Conservation (phyloP, 2,797 vertebrate genomes). For the Neostethus bicornis region DNA sequence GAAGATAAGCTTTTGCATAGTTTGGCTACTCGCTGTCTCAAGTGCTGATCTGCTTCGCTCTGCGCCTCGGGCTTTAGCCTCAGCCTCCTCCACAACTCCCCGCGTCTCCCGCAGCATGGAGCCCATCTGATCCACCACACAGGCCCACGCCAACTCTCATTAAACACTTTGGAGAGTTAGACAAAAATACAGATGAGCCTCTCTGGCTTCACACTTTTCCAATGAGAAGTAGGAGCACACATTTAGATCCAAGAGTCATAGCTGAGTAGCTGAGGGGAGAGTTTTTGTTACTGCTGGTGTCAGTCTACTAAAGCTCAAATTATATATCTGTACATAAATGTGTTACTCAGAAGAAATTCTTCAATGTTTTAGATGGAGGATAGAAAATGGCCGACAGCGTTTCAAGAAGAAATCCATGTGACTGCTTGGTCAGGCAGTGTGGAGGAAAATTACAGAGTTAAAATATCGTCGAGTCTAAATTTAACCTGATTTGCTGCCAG, state of each 20-base stretch:
- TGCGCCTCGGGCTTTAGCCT: slow-evolving; percentile 70
- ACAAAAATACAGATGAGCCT: slow-evolving; percentile 73
- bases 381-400: slow-evolving; percentile 40
- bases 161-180: slow-evolving; percentile 73
- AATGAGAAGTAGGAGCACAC: slow-evolving; percentile 59
- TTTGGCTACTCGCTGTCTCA: slow-evolving; percentile 64
- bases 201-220: slow-evolving; percentile 58
- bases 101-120: slow-evolving; percentile 67
- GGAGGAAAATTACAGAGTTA: slow-evolving; percentile 42
- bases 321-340: slow-evolving; percentile 29
- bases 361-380: slow-evolving; percentile 41
- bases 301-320: slow-evolving; percentile 24
- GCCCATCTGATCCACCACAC: slow-evolving; percentile 73
- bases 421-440: slow-evolving; percentile 9
- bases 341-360: slow-evolving; percentile 22
- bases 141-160: slow-evolving; percentile 74
- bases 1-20: slow-evolving; percentile 64
- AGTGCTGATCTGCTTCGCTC: slow-evolving; percentile 68
- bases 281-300: slow-evolving; percentile 31
- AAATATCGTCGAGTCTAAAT: slow-evolving; percentile 45
- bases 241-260: slow-evolving; percentile 55
- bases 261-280: slow-evolving; percentile 28
- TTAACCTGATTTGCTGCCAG: slow-evolving; percentile 52
- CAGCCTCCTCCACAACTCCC: slow-evolving; percentile 64
- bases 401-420: slow-evolving; percentile 32